Percentiles rank a stretch among this genome's conserved stretches.
Evolutionary conservation across 2,113 vertebrate species (phyloP).

Genomic region (Talpa occidentalis): DNA sequence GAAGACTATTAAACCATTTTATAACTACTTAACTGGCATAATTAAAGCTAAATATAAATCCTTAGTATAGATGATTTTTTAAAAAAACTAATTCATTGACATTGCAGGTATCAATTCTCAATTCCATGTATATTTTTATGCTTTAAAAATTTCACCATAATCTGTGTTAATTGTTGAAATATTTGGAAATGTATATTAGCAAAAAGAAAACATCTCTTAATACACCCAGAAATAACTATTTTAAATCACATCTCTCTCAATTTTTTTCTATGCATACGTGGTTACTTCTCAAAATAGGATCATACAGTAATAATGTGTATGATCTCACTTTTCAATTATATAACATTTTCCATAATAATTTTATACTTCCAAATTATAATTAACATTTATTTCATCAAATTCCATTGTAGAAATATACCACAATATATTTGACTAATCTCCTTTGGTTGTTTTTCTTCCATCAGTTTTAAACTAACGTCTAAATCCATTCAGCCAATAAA

Average conservation of each 20-base stretch:
- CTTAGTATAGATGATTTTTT: not conserved
- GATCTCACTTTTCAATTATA: not conserved
- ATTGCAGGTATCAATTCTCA: not conserved
- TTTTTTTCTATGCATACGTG: not conserved
- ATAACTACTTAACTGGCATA: not conserved
- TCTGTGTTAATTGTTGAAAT: not conserved
- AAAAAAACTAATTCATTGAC: not conserved
- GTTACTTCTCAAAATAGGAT: not conserved
- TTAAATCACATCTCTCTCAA: not conserved
- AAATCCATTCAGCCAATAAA: not conserved
- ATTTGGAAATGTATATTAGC: not conserved
- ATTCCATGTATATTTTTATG: not conserved
- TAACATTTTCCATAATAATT: not conserved
- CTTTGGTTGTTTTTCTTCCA: not conserved
- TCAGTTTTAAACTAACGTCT: not conserved
- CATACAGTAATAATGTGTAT: not conserved
- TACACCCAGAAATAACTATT: constrained; percentile 8
- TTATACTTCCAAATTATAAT: not conserved
- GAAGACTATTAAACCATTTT: constrained; percentile 13
- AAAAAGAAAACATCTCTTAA: not conserved
- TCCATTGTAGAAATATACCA: not conserved
- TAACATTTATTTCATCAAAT: constrained; percentile 36
- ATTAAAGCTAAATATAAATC: constrained; percentile 29
- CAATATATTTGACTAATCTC: not conserved
- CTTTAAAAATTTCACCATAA: not conserved